Evolutionary conservation across 2,888 invertebrate genomes (phyloP).

Genomic region (Cecidostiba fungosa): DNA sequence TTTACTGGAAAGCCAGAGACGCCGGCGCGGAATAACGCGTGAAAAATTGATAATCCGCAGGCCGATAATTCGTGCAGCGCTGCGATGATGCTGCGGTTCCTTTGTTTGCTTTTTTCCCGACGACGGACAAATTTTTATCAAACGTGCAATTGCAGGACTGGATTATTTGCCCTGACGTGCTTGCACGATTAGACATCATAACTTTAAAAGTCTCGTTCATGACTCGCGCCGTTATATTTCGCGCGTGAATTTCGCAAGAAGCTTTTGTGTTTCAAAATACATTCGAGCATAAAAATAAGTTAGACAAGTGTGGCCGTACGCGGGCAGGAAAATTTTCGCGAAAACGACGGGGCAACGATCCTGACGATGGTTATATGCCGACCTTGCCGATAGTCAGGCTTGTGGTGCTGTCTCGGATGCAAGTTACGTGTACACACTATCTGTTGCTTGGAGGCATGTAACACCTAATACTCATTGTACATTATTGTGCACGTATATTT

Average conservation of each 20-base stretch:
- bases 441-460: no score
- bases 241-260: constrained; percentile 28
- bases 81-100: no score
- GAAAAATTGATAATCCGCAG: constrained; percentile 41
- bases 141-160: no score
- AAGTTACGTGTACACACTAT: no score
- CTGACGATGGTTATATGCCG: background rate
- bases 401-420: no score
- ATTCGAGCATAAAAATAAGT: constrained; percentile 43
- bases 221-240: constrained; percentile 11
- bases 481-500: no score
- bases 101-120: no score
- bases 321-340: constrained; percentile 37
- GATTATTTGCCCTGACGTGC: no score
- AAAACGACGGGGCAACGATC: constrained; percentile 34
- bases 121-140: no score
- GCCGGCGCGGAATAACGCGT: constrained; percentile 37
- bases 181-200: no score
- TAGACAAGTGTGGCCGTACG: background rate
- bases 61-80: no score
- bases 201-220: background rate
- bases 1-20: constrained; percentile 65
- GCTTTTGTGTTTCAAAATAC: constrained; percentile 36
- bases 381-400: constrained; percentile 6
- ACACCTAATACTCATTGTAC: no score